Percentiles rank a stretch among this genome's conserved stretches.
These are phyloP conservation scores for Myanophis thanlyinensis DNA, from an alignment of 2,113 vertebrate species.

Conservation along the genomic window DNA sequence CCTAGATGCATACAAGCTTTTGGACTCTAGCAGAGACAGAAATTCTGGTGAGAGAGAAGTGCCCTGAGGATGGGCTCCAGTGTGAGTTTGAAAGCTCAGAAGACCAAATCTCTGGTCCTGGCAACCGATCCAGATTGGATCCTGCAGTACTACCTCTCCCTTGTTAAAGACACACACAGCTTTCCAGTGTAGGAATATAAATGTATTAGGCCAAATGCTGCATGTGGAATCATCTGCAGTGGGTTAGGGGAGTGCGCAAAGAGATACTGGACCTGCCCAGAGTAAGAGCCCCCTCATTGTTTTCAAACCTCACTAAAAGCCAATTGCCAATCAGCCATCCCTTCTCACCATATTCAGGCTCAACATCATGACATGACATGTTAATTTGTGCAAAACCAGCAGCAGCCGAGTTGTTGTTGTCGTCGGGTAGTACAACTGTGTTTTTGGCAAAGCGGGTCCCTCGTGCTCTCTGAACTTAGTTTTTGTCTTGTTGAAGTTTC, in stretches of 20 bases:
- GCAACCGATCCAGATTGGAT: no score
- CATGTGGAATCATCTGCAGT: background rate
- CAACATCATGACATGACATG: background rate
- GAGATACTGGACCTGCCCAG: background rate
- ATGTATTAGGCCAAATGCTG: background rate
- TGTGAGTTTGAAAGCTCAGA: no score
- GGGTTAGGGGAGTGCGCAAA: background rate
- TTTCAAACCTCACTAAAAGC: background rate
- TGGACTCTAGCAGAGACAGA: background rate
- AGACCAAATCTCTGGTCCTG: no score
- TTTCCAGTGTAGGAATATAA: background rate
- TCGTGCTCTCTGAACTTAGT: no score
- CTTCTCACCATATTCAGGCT: background rate
- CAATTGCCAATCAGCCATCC: background rate
- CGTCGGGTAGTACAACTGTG: background rate
- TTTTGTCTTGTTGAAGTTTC: no score
- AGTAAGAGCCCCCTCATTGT: background rate
- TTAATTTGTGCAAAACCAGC: background rate
- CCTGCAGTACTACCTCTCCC: background rate
- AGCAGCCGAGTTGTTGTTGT: background rate
- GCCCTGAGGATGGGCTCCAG: background rate
- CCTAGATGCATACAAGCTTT: background rate
- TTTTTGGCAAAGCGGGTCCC: no score
- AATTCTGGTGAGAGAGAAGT: background rate
- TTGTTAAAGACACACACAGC: background rate